Base-by-base conservation (phyloP, 2,797 vertebrate genomes). In the Holocentrus rufus region DNA sequence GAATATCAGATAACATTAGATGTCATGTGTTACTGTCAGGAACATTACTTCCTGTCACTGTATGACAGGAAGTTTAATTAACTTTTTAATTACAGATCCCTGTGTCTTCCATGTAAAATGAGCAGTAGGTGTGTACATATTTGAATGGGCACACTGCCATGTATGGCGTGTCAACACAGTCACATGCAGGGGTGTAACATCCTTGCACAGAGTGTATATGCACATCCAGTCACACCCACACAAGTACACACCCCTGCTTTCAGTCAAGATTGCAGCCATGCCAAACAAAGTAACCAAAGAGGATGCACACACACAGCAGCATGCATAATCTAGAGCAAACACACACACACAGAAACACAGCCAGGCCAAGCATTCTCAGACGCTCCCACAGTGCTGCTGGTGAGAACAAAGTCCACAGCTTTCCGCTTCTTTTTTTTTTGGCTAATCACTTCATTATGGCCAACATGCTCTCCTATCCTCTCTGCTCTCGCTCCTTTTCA, bases 371-470 rank as follows among this genome's bases (percentile, higher is more conserved):
- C 34, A 15, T 25, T 31, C n/a, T n/a, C n/a, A n/a, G n/a, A n/a
- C n/a, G n/a, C 42, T 58, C 18, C 52, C n/a, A 58, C 42, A 20
- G 18, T 6, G n/a, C n/a, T n/a, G n/a, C n/a, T n/a, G 9, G 39
- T 31, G 55, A 57, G 61, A 79, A 59, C 55, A 57, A 56, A 65
- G 55, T 61, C 44, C 3, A 4, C 27, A 2, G 47, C 18, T 65
- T 74, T 77, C 62, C 82, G 2, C 27, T 10, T 61, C 10, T 14
- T 8, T 65, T 70, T 79, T 34, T 67, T 80, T 71, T 72, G 14
- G 30, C 34, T 76, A 76, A 82, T 86, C 77, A 68, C 64, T 77
- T 72, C 74, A 76, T 76, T 58, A 60, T 65, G 44, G 30, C 60
- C 58, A 49, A 30, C 49, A n/a, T 65, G 54, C 47, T 34, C 57